A percentile compares a stretch with the other conserved stretches of the same genome.
phyloP scores from a whole-genome alignment of 2,797 vertebrate genomes.

The Orestias chungarensis region DNA sequence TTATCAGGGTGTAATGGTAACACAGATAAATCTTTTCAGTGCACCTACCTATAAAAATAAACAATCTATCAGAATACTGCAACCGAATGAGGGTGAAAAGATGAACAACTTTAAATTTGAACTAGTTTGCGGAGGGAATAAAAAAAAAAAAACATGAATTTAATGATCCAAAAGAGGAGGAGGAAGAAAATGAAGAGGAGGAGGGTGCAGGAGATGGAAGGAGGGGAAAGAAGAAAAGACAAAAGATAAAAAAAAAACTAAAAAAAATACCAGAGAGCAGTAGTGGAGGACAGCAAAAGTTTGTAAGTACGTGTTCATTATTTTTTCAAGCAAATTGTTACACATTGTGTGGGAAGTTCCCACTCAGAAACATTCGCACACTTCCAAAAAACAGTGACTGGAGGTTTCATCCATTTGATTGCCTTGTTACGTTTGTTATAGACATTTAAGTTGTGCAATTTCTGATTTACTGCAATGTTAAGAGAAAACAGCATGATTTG shows the following conservation, averaged over 20 bases:
- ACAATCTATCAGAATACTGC: too few species aligned
- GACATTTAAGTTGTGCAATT: neutral
- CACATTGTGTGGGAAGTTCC: conserved; percentile 25
- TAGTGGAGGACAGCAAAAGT: conserved; percentile 73
- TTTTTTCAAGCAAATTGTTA: conserved; percentile 49
- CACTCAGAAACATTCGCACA: conserved; percentile 22
- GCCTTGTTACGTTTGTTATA: conserved; percentile 13
- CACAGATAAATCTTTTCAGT: neutral
- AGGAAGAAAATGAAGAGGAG: conserved; percentile 48
- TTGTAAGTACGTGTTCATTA: conserved; percentile 74
- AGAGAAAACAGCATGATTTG: conserved; percentile 37
- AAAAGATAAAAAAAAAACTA: conserved; percentile 77
- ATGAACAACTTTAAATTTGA: neutral
- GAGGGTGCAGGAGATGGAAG: conserved; percentile 53
- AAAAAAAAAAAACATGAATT: conserved; percentile 43
- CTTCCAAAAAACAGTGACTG: conserved; percentile 10
- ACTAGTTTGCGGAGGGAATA: conserved; percentile 14
- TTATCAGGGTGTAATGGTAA: neutral
- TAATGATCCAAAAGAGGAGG: conserved; percentile 46
- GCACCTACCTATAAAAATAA: neutral
- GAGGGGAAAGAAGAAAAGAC: conserved; percentile 71
- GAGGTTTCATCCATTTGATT: conserved; percentile 19
- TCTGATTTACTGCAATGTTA: conserved; percentile 17
- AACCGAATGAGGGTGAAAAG: too few species aligned
- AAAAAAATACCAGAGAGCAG: conserved; percentile 65